Evolutionary conservation across 1,140 invertebrate genomes (phyloP).

Genomic region (Sarcophaga peregrina): DNA sequence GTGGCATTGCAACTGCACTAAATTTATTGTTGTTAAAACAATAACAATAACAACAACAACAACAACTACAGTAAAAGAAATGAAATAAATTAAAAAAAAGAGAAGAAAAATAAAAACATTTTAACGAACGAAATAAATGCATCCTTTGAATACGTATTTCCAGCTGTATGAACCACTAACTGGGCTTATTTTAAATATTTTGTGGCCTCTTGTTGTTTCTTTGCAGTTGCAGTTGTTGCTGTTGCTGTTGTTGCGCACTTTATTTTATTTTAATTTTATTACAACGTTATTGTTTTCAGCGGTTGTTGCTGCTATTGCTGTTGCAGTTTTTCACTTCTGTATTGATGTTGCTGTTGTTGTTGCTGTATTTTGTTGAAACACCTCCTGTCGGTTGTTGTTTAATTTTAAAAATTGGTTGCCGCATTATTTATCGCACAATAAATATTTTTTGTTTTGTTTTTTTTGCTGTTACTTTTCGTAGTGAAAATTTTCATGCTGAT

Average conservation of each 20-base stretch:
- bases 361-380: neutral
- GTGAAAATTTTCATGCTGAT: constrained; percentile 30
- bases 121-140: neutral
- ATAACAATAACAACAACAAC: neutral
- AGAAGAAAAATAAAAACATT: neutral
- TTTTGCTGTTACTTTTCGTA: neutral
- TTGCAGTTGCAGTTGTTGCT: neutral
- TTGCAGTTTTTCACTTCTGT: too few species aligned
- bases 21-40: constrained; percentile 35
- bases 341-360: neutral
- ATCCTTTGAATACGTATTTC: neutral
- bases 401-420: constrained; percentile 39
- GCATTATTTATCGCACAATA: constrained; percentile 40
- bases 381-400: constrained; percentile 39
- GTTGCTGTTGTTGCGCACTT: neutral
- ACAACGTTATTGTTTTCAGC: neutral
- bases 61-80: neutral
- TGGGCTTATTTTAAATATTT: constrained; percentile 15
- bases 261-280: neutral
- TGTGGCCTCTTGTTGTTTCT: neutral
- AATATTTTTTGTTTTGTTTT: constrained; percentile 2
- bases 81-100: too few species aligned
- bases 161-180: neutral
- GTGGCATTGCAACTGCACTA: constrained; percentile 27
- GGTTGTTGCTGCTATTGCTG: constrained; percentile 3